A percentile compares a stretch with the other conserved stretches of the same genome.
Evolutionary conservation across 2,888 invertebrate species (phyloP).

Genomic region (Aplocera efformata): DNA sequence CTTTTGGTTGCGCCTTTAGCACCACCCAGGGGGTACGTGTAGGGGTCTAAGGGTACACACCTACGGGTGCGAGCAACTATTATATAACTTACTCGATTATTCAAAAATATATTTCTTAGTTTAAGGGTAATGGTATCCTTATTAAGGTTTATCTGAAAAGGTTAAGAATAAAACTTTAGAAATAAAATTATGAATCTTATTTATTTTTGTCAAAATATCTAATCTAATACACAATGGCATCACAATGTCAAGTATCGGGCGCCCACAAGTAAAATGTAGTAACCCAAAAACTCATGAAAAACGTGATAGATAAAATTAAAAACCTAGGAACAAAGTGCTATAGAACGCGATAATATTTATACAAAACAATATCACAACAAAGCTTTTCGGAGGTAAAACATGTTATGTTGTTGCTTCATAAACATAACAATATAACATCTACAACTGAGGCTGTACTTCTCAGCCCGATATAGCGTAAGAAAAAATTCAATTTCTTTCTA

Average conservation of each 20-base stretch:
- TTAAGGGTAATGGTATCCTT: too few relatives aligned
- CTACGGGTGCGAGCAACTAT: too few relatives aligned
- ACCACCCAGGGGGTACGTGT: too few relatives aligned
- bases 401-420: slow-evolving; percentile 7
- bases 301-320: slow-evolving; percentile 31
- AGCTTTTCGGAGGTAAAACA: slow-evolving; percentile 23
- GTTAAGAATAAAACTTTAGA: slow-evolving; percentile 11
- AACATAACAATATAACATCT: slow-evolving; percentile 4
- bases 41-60: too few relatives aligned
- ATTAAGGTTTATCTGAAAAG: too few relatives aligned
- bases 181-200: slow-evolving; percentile 44
- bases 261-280: slow-evolving; percentile 29
- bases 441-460: too few relatives aligned
- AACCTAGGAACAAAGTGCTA: slow-evolving; percentile 47
- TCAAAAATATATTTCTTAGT: too few relatives aligned
- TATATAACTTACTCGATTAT: too few relatives aligned
- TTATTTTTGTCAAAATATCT: slow-evolving; percentile 57
- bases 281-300: slow-evolving; percentile 27
- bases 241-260: slow-evolving; percentile 31
- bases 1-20: too few relatives aligned
- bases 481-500: too few relatives aligned
- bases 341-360: slow-evolving; percentile 29
- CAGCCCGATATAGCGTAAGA: too few relatives aligned
- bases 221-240: slow-evolving; percentile 48
- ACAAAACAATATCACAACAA: slow-evolving; percentile 47